Evolutionary conservation across 2,888 invertebrate species (phyloP), one percentile per base, ranked within the genome.

Genomic region (Isoperla grammatica): DNA sequence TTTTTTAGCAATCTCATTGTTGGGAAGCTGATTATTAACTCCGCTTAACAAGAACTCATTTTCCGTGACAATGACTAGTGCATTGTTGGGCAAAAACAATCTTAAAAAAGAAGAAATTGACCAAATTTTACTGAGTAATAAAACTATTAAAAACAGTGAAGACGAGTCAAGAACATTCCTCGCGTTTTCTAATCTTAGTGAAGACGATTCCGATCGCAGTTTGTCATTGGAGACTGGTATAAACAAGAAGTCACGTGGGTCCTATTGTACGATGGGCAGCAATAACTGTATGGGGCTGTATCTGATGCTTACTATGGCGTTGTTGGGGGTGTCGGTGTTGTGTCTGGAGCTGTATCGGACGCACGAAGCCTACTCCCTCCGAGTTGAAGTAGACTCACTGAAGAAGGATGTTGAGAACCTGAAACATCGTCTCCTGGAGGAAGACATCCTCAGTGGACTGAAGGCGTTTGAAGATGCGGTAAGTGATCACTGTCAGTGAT

Each of bases 401-500:
- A 13, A 35, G n/a, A 22, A 67, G 8, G 73, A 73, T 35, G 65
- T 74, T 8, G 71, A 74, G 29, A 66, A 57, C 2, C 59, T 74
- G 43, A 72, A 72, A 53, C 70, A 72, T 45, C 68, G 69, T 2
- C 64, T 73, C 49, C 63, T 71, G n/a, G 69, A 70, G 39, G 68
- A 70, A 46, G 69, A 74, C 56, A 66, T 73, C 11, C 60, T 72
- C 57, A 68, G 72, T 29, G 71, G 70, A 46, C 60, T 74, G 3
- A 71, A 70, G 40, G 69, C 71, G 0, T 72, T 74, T 61, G 71
- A 73, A 62, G 68, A 73, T 62, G 70, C 71, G 70, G 74, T 74
- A 59, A 67, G 65, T 29, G n/a, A n/a, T n/a, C n/a, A n/a, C n/a
- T n/a, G n/a, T n/a, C n/a, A n/a, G n/a, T n/a, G n/a, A n/a, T n/a